Base-by-base conservation (phyloP, 2,113 vertebrate genomes). In the Aphyosemion australe region DNA sequence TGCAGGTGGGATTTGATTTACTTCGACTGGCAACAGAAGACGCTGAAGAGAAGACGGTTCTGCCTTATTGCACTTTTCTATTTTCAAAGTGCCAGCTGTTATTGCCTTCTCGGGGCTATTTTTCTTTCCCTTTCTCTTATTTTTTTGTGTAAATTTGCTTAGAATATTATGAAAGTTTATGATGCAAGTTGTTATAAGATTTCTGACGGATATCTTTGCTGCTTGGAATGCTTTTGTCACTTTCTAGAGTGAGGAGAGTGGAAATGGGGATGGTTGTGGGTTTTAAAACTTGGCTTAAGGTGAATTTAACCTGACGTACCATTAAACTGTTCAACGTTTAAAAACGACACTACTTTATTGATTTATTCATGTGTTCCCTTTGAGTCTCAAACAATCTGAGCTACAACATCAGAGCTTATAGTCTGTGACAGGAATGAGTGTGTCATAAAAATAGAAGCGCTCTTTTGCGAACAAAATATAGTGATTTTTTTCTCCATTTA, bases 51-150 rank as follows among this genome's bases (percentile, higher is more conserved):
- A 32, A 47, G 65, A 70, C 74, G 81, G 84, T 85, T 83, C 61
- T 31, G 43, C 52, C 55, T 87, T 87, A 89, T 87, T 87, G 84
- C 73, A 65, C 61, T 72, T 79, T 62, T 58, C 34, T 54, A 12
- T 72, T 64, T 57, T 57, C 21, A 39, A 69, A n/a, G 19, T 19
- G 21, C 65, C 16, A 2, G 6, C 72, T 42, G 48, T 86, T 86
- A 89, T 84, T 87, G 65, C 59, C 49, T 72, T 73, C 79, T 78
- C 18, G 20, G 18, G 45, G 79, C 60, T 51, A 60, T 74, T 72
- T 76, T 16, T 56, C 43, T 51, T 43, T 10, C 55, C 31, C 16
- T 31, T 32, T n/a, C 12, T 18, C 0, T 8, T n/a, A 34, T 61
- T 13, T 13, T 9, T 26, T 26, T 65, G 50, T 62, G 55, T 79